These are phyloP conservation scores for Nasonovia ribisnigri DNA, from an alignment of 2,888 invertebrate species.

Conservation along the genomic window DNA sequence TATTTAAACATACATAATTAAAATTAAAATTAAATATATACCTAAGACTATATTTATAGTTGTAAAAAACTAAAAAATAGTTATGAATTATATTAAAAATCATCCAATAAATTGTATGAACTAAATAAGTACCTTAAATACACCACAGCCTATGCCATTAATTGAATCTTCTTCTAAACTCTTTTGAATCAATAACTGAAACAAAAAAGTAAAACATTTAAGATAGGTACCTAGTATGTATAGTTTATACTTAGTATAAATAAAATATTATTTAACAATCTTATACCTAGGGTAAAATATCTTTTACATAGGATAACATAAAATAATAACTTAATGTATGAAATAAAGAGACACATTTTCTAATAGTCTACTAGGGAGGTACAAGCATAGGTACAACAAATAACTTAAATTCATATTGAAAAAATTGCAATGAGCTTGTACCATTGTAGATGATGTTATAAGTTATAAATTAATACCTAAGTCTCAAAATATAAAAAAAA, in stretches of 20 bases:
- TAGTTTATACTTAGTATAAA: too few species aligned
- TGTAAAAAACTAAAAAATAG: neutral
- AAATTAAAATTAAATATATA: constrained; percentile 42
- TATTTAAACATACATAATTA: constrained; percentile 37
- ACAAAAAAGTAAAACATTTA: constrained; percentile 67
- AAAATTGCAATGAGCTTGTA: neutral
- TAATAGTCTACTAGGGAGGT: neutral
- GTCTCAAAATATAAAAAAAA: neutral
- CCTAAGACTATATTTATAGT: neutral
- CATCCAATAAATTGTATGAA: constrained; percentile 33
- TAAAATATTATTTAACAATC: neutral
- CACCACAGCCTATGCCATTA: constrained; percentile 66
- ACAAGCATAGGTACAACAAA: neutral
- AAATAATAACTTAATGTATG: neutral
- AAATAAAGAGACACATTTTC: neutral
- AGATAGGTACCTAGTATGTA: neutral
- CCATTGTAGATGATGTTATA: neutral
- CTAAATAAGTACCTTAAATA: constrained; percentile 66
- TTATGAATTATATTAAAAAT: neutral
- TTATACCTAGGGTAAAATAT: neutral
- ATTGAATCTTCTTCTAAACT: constrained; percentile 79
- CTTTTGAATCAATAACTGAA: constrained; percentile 79
- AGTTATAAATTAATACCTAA: neutral
- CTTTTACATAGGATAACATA: neutral
- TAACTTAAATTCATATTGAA: neutral